A percentile compares a stretch with the other conserved stretches of the same genome.
Conservation (phyloP, 92 coral and sea anemone genomes). For the Blastomussa wellsi region DNA sequence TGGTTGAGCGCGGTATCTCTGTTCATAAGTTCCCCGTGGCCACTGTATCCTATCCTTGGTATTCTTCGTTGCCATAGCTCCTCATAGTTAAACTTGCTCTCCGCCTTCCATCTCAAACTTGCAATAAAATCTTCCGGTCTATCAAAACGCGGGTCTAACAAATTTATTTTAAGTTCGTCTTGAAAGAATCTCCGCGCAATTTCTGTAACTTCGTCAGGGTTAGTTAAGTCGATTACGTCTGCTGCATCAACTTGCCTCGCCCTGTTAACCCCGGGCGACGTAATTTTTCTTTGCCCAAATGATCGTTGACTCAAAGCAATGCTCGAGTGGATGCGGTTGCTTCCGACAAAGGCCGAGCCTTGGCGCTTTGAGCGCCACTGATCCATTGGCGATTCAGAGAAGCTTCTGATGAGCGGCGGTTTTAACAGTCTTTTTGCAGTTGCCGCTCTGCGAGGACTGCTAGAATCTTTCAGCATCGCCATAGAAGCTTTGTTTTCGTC, state of each 20-base stretch:
- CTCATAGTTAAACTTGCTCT: conserved; percentile 11
- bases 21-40: not conserved
- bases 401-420: conserved; percentile 7
- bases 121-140: conserved; percentile 19
- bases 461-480: not conserved
- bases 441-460: not conserved
- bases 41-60: not conserved
- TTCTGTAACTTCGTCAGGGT: conserved; percentile 29
- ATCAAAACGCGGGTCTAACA: conserved; percentile 19
- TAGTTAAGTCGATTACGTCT: conserved; percentile 31
- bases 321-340: conserved; percentile 21
- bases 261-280: conserved; percentile 31
- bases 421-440: not conserved
- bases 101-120: conserved; percentile 20
- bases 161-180: conserved; percentile 36
- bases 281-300: conserved; percentile 37
- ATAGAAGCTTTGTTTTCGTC: conserved; percentile 5
- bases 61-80: conserved; percentile 34
- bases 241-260: conserved; percentile 8
- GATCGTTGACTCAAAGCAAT: conserved; percentile 22
- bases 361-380: conserved; percentile 22
- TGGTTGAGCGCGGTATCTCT: not conserved
- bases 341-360: conserved; percentile 17
- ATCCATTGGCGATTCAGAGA: conserved; percentile 8
- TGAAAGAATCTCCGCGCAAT: conserved; percentile 34